Evolutionary conservation across 53 echinoderm and acorn worm genomes (phyloP).

Genomic region (Luidia sarsii): DNA sequence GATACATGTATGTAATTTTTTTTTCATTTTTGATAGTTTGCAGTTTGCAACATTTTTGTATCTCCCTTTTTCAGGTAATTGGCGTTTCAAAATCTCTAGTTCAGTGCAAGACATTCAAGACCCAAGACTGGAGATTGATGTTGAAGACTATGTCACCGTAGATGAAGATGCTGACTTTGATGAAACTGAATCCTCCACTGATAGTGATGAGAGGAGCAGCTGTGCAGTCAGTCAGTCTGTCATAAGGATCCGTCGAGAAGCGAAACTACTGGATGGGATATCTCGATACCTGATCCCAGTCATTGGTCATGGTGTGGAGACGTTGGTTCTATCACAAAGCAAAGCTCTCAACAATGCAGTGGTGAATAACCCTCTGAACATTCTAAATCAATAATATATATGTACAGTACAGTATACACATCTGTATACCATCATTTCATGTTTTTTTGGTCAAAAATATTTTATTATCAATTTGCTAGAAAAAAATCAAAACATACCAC

Average conservation of each 20-base stretch:
- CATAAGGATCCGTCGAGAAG: constrained; percentile 71
- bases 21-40: too few species aligned
- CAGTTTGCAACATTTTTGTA: too few species aligned
- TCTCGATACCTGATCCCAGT: constrained; percentile 78
- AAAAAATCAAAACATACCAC: too few species aligned
- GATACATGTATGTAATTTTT: too few species aligned
- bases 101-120: constrained; percentile 37
- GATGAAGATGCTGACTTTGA: constrained; percentile 98
- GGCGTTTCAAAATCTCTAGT: constrained; percentile 63
- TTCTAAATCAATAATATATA: not conserved
- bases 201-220: constrained; percentile 74
- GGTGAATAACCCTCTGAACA: constrained; percentile 63
- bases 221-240: constrained; percentile 46
- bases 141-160: constrained; percentile 60
- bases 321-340: constrained; percentile 68
- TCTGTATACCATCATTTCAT: too few species aligned
- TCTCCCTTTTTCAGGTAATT: constrained; percentile 85
- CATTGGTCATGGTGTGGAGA: constrained; percentile 82
- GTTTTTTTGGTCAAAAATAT: not conserved
- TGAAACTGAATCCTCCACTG: constrained; percentile 84
- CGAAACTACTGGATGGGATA: constrained; percentile 81
- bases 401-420: too few species aligned
- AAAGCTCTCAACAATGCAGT: constrained; percentile 84
- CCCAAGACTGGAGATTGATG: not conserved
- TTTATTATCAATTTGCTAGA: not conserved